phyloP scores from a whole-genome alignment of 2,797 vertebrate genomes.

The Neoniphon sammara region DNA sequence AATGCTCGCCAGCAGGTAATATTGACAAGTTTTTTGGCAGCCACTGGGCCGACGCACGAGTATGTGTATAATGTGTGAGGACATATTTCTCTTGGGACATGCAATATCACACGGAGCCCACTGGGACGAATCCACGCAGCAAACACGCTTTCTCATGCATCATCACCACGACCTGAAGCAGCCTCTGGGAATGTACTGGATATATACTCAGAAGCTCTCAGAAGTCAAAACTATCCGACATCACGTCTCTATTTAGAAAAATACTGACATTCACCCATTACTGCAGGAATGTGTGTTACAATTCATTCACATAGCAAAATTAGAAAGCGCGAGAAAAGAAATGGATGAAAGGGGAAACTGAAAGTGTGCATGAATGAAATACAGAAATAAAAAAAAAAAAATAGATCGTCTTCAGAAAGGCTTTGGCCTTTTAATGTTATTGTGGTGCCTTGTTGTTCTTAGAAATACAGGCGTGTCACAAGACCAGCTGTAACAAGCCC shows the following conservation, averaged over 20 bases:
- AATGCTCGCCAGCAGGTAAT: constrained; percentile 35
- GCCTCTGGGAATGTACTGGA: constrained; percentile 36
- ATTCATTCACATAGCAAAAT: background rate
- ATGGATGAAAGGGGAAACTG: background rate
- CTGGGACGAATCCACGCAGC: constrained; percentile 39
- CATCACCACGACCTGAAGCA: constrained; percentile 22
- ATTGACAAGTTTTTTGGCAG: constrained; percentile 11
- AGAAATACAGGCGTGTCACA: constrained; percentile 38
- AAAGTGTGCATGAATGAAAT: background rate
- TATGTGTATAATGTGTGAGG: constrained; percentile 8
- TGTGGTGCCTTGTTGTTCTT: constrained; percentile 6
- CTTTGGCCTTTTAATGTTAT: constrained; percentile 21
- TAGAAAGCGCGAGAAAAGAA: background rate
- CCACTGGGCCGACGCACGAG: constrained; percentile 17
- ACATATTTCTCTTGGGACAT: constrained; percentile 54
- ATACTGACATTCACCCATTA: constrained; percentile 9
- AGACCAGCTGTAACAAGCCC: constrained; percentile 56
- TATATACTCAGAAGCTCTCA: constrained; percentile 24
- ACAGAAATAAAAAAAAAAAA: too few relatives aligned
- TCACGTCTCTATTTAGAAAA: background rate
- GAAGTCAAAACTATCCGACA: constrained; percentile 33
- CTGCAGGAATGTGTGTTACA: constrained; percentile 42
- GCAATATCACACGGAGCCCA: constrained; percentile 59
- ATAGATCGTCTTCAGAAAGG: background rate
- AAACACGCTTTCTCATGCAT: constrained; percentile 64